Conservation (phyloP, 2,113 vertebrate genomes). For the Illadopsis cleaveri region DNA sequence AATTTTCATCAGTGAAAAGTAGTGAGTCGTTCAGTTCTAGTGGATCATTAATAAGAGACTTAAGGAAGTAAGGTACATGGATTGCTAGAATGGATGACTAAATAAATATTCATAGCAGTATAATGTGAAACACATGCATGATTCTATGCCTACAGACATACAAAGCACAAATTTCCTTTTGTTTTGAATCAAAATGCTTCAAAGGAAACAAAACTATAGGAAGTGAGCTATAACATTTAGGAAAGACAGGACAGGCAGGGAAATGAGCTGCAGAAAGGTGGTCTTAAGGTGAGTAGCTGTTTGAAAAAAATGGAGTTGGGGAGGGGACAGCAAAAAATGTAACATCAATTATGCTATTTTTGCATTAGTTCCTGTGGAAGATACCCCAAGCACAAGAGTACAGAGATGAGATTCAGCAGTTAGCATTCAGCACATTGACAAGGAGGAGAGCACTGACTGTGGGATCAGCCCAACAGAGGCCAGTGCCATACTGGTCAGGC, state of each 20-base stretch:
- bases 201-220: not conserved
- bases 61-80: not conserved
- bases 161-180: not conserved
- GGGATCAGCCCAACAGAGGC: not conserved
- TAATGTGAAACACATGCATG: slow-evolving; percentile 24
- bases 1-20: slow-evolving; percentile 31
- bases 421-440: not conserved
- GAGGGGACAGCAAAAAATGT: not conserved
- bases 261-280: not conserved
- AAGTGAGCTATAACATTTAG: not conserved
- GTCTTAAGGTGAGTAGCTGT: not conserved
- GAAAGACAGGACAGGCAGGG: not conserved
- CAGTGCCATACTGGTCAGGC: not conserved
- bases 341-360: not conserved
- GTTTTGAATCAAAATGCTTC: not conserved
- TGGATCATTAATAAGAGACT: not conserved
- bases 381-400: not conserved
- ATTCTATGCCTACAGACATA: not conserved
- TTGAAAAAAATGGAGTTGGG: not conserved
- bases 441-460: not conserved
- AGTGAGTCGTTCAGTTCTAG: slow-evolving; percentile 11
- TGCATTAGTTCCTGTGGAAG: not conserved
- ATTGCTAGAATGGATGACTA: slow-evolving; percentile 8
- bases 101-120: slow-evolving; percentile 20
- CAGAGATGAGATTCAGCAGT: not conserved